Percentiles rank a stretch among this genome's conserved stretches.
Evolutionary conservation across 2,797 vertebrate species (phyloP).

Genomic region (Danio albolineatus): DNA sequence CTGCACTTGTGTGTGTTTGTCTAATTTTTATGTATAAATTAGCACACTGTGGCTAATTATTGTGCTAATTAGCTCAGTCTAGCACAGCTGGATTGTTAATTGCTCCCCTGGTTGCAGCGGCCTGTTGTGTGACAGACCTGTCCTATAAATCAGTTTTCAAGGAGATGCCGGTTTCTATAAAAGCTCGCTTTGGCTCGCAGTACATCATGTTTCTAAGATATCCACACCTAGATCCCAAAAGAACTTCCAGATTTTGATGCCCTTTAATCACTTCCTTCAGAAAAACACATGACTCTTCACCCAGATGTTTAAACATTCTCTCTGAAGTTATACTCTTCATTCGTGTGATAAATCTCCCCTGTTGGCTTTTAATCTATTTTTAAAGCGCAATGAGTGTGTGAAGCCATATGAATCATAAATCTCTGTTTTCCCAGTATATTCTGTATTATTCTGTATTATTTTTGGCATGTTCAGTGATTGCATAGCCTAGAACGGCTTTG

Average conservation of each 20-base stretch:
- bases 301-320: constrained; percentile 22
- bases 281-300: constrained; percentile 3
- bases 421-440: neutral
- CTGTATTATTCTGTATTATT: neutral
- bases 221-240: neutral
- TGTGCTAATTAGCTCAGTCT: constrained; percentile 7
- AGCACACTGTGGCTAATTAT: neutral
- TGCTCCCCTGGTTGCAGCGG: constrained; percentile 3
- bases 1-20: neutral
- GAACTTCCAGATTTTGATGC: neutral
- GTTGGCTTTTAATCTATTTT: constrained; percentile 27
- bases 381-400: neutral
- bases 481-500: neutral
- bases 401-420: constrained; percentile 24
- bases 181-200: neutral
- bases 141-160: neutral
- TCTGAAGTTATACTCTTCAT: constrained; percentile 15
- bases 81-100: constrained; percentile 13
- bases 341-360: constrained; percentile 18
- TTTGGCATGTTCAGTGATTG: neutral
- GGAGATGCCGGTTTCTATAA: neutral
- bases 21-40: constrained; percentile 8
- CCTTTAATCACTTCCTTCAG: neutral
- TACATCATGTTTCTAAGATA: neutral
- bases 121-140: neutral